Base-by-base conservation (phyloP, 2,888 invertebrate genomes). In the Margaritifera margaritifera region DNA sequence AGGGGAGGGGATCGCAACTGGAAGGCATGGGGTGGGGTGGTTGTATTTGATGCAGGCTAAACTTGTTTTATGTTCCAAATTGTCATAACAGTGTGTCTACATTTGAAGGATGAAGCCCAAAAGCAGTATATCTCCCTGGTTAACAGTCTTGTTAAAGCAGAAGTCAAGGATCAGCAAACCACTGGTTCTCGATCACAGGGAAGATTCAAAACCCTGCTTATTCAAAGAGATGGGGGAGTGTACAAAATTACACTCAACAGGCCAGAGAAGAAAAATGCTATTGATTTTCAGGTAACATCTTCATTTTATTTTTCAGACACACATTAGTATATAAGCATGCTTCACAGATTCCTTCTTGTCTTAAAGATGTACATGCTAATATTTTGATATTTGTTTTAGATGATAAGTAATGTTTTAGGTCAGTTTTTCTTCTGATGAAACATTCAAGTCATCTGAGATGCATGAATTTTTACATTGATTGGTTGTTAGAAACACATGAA, bases 251-350 rank as follows among this genome's bases (percentile, higher is more conserved):
- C 75, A 6, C 92, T 95, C 56, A 94, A 96, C 87, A 93, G 95
- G 85, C 95, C 96, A 0, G 88, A 89, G 4, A 95, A 93, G 89
- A 95, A 93, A 86, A 97, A 97, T 92, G 95, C 96, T 0, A 89
- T 96, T 0, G 93, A 92, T 62, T 62, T 72, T 6, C 81, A 90
- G 81, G 91, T 91, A 82, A 77, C 42, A 11, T n/a, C 24, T 57
- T 31, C 11, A 51, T 42, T 56, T 53, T 3, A 42, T 0, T 67
- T 60, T 60, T 58, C 20, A 24, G 15, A 25, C 22, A 19, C 22
- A 19, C 6, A 4, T 22, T 50, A 20, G 22, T 62, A 11, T 56
- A 4, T 19, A 24, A 56, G 11, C n/a, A 56, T 4, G 11, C 56
- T 56, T 19, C 2, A 11, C 42, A 11, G 4, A 42, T 15, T 42